Evolutionary conservation across 2,797 vertebrate genomes (phyloP).

Genomic region (Acrossocheilus fasciatus): DNA sequence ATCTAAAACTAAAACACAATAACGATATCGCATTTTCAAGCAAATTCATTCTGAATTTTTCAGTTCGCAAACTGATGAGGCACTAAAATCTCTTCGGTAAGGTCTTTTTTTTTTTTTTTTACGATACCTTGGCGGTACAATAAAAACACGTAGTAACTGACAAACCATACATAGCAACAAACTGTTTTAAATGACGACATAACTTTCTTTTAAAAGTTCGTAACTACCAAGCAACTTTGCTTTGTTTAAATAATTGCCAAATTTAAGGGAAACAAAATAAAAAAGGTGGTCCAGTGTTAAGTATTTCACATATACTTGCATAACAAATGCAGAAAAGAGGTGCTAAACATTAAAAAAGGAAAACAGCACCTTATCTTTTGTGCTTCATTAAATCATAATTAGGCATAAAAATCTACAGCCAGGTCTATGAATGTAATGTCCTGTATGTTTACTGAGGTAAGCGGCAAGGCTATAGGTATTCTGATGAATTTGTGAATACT

Average conservation of each 20-base stretch:
- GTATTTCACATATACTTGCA: not conserved
- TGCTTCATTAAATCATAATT: not conserved
- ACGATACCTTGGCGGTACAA: not conserved
- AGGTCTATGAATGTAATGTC: not conserved
- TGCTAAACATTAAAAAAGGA: not conserved
- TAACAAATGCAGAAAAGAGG: not conserved
- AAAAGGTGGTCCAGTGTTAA: conserved; percentile 35
- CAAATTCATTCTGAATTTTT: not conserved
- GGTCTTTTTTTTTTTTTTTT: not conserved
- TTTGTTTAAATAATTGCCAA: conserved; percentile 5
- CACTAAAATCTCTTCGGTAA: conserved; percentile 19
- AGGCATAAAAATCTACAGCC: conserved; percentile 29
- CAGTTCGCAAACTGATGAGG: not conserved
- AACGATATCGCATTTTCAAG: not conserved
- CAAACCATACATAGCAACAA: not conserved
- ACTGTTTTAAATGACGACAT: not conserved
- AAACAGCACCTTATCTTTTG: not conserved
- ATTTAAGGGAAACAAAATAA: not conserved
- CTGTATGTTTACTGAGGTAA: conserved; percentile 15
- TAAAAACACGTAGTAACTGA: not conserved
- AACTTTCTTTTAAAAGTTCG: not conserved
- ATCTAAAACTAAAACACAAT: not conserved
- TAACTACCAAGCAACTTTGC: not conserved
- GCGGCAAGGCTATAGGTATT: not conserved
- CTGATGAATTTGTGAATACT: not conserved